phyloP scores from a whole-genome alignment of 1,140 invertebrate genomes.

The Lanistes nyassanus region DNA sequence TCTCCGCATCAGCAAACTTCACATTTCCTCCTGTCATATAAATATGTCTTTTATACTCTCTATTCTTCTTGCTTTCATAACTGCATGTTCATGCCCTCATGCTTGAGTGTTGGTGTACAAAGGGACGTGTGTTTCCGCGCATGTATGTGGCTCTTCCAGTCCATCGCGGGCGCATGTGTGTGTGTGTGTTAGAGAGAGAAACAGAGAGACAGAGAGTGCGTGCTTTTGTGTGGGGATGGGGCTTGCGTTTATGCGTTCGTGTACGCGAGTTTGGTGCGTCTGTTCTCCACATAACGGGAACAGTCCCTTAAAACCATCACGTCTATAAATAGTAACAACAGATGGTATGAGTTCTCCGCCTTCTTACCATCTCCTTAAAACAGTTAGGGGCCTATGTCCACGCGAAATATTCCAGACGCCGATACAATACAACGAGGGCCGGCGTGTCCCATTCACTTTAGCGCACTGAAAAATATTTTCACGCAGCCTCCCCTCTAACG shows the following conservation, averaged over 20 bases:
- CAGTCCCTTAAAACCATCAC: background rate
- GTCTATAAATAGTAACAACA: background rate
- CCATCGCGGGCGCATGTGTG: background rate
- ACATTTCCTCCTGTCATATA: background rate
- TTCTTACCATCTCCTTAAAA: background rate
- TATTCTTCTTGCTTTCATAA: background rate
- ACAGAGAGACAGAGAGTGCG: background rate
- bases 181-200: background rate
- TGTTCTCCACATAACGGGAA: background rate
- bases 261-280: conserved; percentile 4
- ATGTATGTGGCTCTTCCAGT: background rate
- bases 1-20: background rate
- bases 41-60: background rate
- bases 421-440: too few relatives aligned
- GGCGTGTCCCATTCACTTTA: too few relatives aligned
- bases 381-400: too few relatives aligned
- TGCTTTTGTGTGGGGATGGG: conserved; percentile 7
- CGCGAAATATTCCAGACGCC: too few relatives aligned
- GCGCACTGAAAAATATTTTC: too few relatives aligned
- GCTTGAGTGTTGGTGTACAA: background rate
- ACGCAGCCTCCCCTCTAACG: too few relatives aligned
- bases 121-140: too few relatives aligned
- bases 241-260: background rate
- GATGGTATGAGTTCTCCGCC: background rate
- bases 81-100: background rate